Evolutionary conservation across 37 sponge, comb jelly and placozoan genomes (phyloP), one percentile per base, ranked within the genome.

Genomic region (Crambe crambe): DNA sequence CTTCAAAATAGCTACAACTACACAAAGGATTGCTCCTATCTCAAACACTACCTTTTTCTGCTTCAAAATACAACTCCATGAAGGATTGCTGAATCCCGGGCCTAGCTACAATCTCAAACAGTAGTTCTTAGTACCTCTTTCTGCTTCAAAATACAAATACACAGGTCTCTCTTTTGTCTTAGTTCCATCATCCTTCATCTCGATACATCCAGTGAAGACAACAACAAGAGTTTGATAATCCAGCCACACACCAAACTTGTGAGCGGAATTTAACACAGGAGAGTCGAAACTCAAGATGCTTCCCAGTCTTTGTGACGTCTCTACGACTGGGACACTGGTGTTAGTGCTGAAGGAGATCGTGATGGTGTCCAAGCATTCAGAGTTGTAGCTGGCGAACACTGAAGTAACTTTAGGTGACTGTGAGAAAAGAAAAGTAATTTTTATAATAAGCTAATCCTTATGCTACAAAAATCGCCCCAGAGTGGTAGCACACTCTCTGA

Each of bases 141-240:
- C 63, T 32, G 42, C 54, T 30, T 73, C 65, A 73, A 82, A 82
- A 27, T 62, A 29, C 30, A 82, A 47, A 61, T 30, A 47, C 32
- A 82, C 38, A 1, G 74, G 51, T 42, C 69, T 75, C 38, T 67
- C 34, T 35, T 10, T 18, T 3, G 41, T 54, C 2, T 18, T 74
- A 74, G 74, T 39, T 43, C 54, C 43, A 66, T 10, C 42, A 2
- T 20, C 27, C 2, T 68, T 38, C 69, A 39, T 37, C 57, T 2
- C 0, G 20, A 56, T 39, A 69, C 85, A 84, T 35, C 27, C 54
- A 15, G 15, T 72, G 58, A 84, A 76, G 35, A 66, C 1, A 0
- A 84, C 41, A n/a, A 77, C 77, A 35, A 84, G 42, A 18, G 85
- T 84, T 17, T 23, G 58, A 34, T 76, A 60, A 43, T 84, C 85